Evolutionary conservation across 2,797 vertebrate genomes (phyloP).

Genomic region (Catostomus latipinnis): DNA sequence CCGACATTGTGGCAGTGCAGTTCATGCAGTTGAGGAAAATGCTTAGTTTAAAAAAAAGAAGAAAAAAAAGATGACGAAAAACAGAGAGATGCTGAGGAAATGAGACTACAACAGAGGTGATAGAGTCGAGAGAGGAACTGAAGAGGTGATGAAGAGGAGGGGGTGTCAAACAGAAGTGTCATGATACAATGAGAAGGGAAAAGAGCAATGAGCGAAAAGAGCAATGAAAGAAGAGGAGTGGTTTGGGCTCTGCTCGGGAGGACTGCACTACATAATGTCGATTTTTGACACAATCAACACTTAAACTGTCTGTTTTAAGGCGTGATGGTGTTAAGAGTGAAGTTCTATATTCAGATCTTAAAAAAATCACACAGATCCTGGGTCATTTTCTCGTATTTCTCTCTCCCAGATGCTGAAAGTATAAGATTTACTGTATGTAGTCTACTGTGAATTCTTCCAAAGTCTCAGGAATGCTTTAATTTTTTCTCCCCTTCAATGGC

Average conservation of each 20-base stretch:
- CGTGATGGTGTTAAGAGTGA: background rate
- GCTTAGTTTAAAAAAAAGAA: slow-evolving; percentile 75
- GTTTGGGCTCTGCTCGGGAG: background rate
- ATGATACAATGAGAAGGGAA: background rate
- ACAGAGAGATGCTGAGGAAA: slow-evolving; percentile 1
- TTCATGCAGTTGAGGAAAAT: slow-evolving; percentile 80
- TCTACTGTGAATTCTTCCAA: slow-evolving; percentile 77
- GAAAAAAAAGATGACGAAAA: slow-evolving; percentile 35
- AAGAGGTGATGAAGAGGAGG: background rate
- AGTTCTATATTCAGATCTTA: too few relatives aligned
- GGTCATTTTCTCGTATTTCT: background rate
- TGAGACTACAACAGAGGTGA: background rate
- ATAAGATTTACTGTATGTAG: slow-evolving; percentile 81
- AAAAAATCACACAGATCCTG: background rate
- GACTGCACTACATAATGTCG: background rate
- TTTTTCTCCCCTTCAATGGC: slow-evolving; percentile 82
- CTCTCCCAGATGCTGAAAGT: slow-evolving; percentile 80
- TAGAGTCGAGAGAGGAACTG: background rate
- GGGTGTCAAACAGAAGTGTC: background rate
- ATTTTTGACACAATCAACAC: slow-evolving; percentile 7
- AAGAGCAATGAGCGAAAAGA: background rate
- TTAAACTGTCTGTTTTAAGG: background rate
- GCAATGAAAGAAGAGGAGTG: background rate
- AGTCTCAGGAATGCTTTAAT: slow-evolving; percentile 77
- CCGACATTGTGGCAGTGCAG: slow-evolving; percentile 75